Percentiles rank a stretch among this genome's conserved stretches.
These are phyloP conservation scores for Ischnus inquisitorius DNA, from an alignment of 2,888 invertebrate genomes.

Conservation along the genomic window DNA sequence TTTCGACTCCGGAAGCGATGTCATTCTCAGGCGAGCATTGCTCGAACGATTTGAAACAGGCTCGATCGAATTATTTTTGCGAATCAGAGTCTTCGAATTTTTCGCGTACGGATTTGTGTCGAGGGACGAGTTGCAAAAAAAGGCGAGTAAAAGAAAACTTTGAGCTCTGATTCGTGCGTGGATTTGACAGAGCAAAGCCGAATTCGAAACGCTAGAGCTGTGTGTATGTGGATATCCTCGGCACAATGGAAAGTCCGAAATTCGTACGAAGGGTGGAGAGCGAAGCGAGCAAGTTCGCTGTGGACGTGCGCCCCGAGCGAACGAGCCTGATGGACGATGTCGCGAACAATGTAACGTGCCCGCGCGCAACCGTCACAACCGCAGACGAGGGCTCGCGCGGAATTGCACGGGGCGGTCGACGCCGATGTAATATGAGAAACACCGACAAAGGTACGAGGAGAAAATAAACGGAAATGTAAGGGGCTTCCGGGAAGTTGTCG, in stretches of 20 bases:
- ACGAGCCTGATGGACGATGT: conserved; percentile 54
- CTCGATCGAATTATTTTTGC: no score
- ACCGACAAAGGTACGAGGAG: conserved; percentile 39
- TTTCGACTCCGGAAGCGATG: not conserved
- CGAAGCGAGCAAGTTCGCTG: conserved; percentile 27
- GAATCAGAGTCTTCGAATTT: no score
- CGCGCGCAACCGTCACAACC: conserved; percentile 21
- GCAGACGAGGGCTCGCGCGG: conserved; percentile 28
- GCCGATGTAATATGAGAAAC: conserved; percentile 35
- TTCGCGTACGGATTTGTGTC: no score
- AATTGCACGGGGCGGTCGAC: conserved; percentile 48
- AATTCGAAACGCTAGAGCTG: not conserved
- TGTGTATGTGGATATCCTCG: not conserved
- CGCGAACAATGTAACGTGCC: conserved; percentile 38
- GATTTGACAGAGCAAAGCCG: no score
- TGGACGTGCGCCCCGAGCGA: conserved; percentile 36
- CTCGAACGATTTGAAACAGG: no score
- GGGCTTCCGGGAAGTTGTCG: not conserved
- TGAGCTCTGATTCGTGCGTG: not conserved
- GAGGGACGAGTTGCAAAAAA: not conserved
- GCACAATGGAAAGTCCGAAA: conserved; percentile 22
- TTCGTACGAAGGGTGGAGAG: conserved; percentile 25
- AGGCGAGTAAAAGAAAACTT: not conserved
- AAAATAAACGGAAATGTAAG: not conserved
- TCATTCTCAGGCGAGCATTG: no score